These are phyloP conservation scores for Dendroctonus ponderosae DNA, from an alignment of 1,140 invertebrate species.

Conservation along the genomic window DNA sequence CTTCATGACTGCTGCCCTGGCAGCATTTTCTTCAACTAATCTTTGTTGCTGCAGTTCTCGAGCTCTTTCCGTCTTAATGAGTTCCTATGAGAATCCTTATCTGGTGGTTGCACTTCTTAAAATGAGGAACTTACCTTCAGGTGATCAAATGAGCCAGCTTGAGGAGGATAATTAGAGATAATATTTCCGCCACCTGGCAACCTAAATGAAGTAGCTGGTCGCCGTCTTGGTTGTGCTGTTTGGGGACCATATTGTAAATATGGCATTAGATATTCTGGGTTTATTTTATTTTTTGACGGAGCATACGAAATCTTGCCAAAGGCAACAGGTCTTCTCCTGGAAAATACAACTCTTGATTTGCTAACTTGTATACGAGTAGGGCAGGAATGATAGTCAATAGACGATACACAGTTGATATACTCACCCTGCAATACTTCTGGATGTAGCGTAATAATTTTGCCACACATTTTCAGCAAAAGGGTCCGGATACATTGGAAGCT, in stretches of 20 bases:
- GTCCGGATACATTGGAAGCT: conserved; percentile 76
- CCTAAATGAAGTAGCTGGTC: conserved; percentile 35
- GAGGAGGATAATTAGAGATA: conserved; percentile 49
- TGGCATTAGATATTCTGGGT: conserved; percentile 23
- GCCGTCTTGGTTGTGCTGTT: conserved; percentile 15
- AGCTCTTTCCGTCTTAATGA: conserved; percentile 58
- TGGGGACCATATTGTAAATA: conserved; percentile 26
- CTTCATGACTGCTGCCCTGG: conserved; percentile 57
- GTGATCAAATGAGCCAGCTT: conserved; percentile 65
- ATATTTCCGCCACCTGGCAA: conserved; percentile 41
- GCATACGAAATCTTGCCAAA: conserved; percentile 20
- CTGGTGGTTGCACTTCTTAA: not conserved
- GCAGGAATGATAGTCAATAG: too few species aligned
- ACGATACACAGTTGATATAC: conserved; percentile 32
- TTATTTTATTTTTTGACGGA: conserved; percentile 15
- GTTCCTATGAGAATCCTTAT: conserved; percentile 39
- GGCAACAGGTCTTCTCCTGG: conserved; percentile 2
- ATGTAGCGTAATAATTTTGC: conserved; percentile 64
- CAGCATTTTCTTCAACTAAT: conserved; percentile 60
- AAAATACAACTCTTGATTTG: too few species aligned
- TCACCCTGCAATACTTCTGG: conserved; percentile 55
- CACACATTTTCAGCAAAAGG: conserved; percentile 79
- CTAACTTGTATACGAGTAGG: too few species aligned
- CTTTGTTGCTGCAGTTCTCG: conserved; percentile 64
- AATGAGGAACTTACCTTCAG: conserved; percentile 42